Evolutionary conservation across 2,113 vertebrate species (phyloP).

Genomic region (Xiphias gladius): DNA sequence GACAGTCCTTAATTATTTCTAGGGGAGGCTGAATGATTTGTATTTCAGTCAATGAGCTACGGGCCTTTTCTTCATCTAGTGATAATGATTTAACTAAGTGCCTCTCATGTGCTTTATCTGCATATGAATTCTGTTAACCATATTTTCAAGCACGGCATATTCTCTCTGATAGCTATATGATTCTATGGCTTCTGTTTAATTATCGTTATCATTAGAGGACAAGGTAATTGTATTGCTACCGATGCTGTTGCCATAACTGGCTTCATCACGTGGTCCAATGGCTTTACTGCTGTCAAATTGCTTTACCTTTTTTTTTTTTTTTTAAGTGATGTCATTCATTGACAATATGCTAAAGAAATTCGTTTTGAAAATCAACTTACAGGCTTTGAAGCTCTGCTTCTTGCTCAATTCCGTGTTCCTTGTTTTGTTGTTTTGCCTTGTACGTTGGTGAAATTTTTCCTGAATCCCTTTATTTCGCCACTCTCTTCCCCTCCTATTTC

Average conservation of each 20-base stretch:
- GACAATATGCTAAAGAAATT: slow-evolving; percentile 65
- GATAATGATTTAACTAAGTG: slow-evolving; percentile 74
- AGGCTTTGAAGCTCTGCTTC: slow-evolving; percentile 65
- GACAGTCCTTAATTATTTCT: slow-evolving; percentile 70
- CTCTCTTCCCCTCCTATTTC: slow-evolving; percentile 57
- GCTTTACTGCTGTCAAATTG: no score
- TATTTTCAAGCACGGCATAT: slow-evolving; percentile 41
- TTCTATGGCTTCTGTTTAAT: slow-evolving; percentile 47
- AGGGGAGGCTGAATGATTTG: slow-evolving; percentile 61
- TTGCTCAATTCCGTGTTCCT: slow-evolving; percentile 48
- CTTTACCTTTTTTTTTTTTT: slow-evolving; percentile 23
- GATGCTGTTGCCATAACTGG: slow-evolving; percentile 56
- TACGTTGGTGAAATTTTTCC: slow-evolving; percentile 66
- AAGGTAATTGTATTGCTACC: slow-evolving; percentile 44
- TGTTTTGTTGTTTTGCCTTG: slow-evolving; percentile 69
- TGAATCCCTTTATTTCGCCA: slow-evolving; percentile 41
- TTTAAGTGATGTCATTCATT: slow-evolving; percentile 58
- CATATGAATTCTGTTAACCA: slow-evolving; percentile 48
- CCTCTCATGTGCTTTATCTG: slow-evolving; percentile 66
- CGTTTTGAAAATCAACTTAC: slow-evolving; percentile 69
- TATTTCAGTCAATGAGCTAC: slow-evolving; percentile 61
- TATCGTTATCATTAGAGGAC: slow-evolving; percentile 56
- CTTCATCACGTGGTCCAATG: slow-evolving; percentile 43
- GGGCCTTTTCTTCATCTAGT: slow-evolving; percentile 62
- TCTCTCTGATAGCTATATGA: slow-evolving; percentile 56